Conservation (phyloP, 2,113 vertebrate genomes). For the Pagrus major region DNA sequence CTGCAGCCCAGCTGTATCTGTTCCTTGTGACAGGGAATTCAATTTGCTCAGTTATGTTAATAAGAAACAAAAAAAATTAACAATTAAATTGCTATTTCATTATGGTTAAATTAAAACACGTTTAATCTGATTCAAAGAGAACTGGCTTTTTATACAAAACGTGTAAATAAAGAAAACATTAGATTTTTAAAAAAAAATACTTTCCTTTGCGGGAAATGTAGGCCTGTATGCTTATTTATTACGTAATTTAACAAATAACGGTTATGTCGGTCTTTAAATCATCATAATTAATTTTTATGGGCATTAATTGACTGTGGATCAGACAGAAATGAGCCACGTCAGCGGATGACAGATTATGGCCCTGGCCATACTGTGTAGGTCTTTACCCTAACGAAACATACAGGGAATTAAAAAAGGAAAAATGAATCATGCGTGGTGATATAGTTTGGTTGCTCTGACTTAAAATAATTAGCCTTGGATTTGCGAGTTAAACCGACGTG, state of each 20-base stretch:
- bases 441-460: conserved; percentile 20
- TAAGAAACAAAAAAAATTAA: background rate
- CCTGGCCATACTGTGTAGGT: background rate
- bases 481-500: conserved; percentile 21
- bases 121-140: background rate
- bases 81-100: background rate
- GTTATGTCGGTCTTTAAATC: background rate
- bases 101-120: background rate
- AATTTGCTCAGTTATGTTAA: background rate
- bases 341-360: background rate
- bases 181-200: too few relatives aligned
- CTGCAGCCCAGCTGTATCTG: background rate
- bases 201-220: background rate
- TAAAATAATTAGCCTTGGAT: conserved; percentile 53
- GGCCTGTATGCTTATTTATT: background rate
- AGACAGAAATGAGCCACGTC: conserved; percentile 29
- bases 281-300: background rate
- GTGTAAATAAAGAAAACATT: background rate
- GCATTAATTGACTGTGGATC: conserved; percentile 19
- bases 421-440: background rate
- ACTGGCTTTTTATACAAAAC: background rate
- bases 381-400: conserved; percentile 20
- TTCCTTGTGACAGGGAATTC: background rate
- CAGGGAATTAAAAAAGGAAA: background rate
- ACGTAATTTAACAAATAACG: background rate